Evolutionary conservation across 2,113 vertebrate genomes (phyloP), one percentile per base, ranked within the genome.

Genomic region (Cathartes aura): DNA sequence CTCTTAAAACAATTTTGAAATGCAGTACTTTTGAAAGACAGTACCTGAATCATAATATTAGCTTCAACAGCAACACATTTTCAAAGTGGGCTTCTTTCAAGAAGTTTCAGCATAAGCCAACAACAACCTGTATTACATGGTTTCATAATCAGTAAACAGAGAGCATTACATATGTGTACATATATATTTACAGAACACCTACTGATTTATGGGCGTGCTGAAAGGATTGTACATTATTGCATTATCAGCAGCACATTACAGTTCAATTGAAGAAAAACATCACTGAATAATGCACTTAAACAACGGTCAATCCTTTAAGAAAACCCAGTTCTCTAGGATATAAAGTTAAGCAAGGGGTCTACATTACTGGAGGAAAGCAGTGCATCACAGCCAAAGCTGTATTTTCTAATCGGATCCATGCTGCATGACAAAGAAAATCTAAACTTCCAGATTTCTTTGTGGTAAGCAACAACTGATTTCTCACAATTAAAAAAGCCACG

Each of bases 61-160:
- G 98, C 98, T 98, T 98, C 98, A 99, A 98, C 99, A 98, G 99
- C 98, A 99, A 98, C 98, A 98, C 98, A 99, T 98, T 99, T 99
- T 98, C 98, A 99, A 98, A 98, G 98, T 98, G 97, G 98, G 98
- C 98, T 98, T 98, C 98, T 98, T 98, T 98, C 98, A 98, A 98
- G 98, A 98, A 98, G 98, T 99, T 98, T 99, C 98, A 98, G 98
- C 98, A 99, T 98, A 98, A 98, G 98, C 98, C 98, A 98, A 99
- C 98, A 98, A 99, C 98, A 99, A 98, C 98, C 99, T 99, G 99
- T 98, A 98, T 99, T 99, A 99, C 98, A 99, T 97, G 98, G 98
- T 99, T 99, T 99, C 98, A 99, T 97, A 99, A 98, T 99, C 98
- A 99, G 98, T 99, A 98, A 99, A 99, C 98, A 99, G 95, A 98